Evolutionary conservation across 1,140 invertebrate genomes (phyloP), one percentile per base, ranked within the genome.

Genomic region (Lordiphosa mommai): DNA sequence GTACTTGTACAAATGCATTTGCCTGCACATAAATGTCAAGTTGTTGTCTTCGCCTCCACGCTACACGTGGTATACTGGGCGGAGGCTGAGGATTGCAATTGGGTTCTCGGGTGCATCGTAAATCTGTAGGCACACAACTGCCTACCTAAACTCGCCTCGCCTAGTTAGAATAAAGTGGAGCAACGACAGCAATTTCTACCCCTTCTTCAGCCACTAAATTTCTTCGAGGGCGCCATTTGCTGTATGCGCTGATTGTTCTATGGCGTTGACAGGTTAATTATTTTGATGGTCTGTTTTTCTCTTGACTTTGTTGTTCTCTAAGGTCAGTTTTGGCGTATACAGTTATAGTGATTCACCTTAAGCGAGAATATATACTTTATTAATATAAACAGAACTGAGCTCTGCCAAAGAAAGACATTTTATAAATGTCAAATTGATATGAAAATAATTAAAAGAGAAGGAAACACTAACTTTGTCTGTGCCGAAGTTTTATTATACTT

Each of bases 21-120:
- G 61, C 71, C 73, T 68, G 66, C 71, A 82, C 76, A 80, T 80
- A 72, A 80, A 80, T 84, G 77, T 80, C 76, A 80, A 84, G 80
- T 48, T 59, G 58, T 84, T 82, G 77, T 82, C 77, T 84, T 69
- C 77, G 77, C 77, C 77, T 72, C 58, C 56, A 68, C 56, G 59
- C 76, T 61, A 47, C 63, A 67, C 63, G 63, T 66, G 63, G 30
- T 30, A 36, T 5, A 2, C 34, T 7, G 13, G 8, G 3, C 32
- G 17, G 30, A 13, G 30, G 3, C 32, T 34, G 30, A 13, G 30
- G 17, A 16, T 23, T 13, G 8, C 12, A 55, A 48, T 47, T 46
- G 40, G 49, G 32, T 17, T 37, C 20, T 37, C 20, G 23, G 10
- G 23, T 51, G 44, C 38, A 48, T 84, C 77, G 63, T 82, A 84